Conservation (phyloP, 2,888 invertebrate genomes). For the Ptychoptera contaminata region DNA sequence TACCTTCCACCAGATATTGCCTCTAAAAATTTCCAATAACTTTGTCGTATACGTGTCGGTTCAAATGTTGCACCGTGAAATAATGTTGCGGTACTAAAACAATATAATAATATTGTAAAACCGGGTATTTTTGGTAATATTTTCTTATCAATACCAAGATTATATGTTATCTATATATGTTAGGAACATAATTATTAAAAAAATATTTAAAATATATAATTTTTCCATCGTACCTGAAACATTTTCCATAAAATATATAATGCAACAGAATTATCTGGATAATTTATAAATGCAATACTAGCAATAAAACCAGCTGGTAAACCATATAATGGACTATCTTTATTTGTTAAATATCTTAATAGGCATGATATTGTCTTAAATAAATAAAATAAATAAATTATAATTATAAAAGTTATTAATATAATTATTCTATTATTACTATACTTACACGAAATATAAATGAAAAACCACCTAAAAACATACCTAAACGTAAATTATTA, state of each 20-base stretch:
- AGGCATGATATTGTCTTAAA: constrained; percentile 46
- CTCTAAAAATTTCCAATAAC: constrained; percentile 68
- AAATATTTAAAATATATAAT: not conserved
- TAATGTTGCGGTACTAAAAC: constrained; percentile 57
- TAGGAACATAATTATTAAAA: not conserved
- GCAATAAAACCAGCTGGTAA: constrained; percentile 55
- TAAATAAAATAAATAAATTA: constrained; percentile 4
- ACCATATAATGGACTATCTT: constrained; percentile 45
- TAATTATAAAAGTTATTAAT: too few species aligned
- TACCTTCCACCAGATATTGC: constrained; percentile 55
- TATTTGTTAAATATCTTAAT: constrained; percentile 41
- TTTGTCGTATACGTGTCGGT: constrained; percentile 59
- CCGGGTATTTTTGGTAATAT: constrained; percentile 50
- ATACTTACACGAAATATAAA: constrained; percentile 49
- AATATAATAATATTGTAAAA: constrained; percentile 55
- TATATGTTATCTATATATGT: constrained; percentile 46
- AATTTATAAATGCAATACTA: constrained; percentile 52
- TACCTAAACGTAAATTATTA: constrained; percentile 42
- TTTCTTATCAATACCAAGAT: constrained; percentile 47
- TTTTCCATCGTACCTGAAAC: constrained; percentile 42
- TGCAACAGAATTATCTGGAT: constrained; percentile 63
- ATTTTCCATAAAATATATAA: constrained; percentile 72
- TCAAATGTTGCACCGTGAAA: constrained; percentile 68
- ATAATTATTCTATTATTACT: too few species aligned
- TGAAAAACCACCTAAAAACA: constrained; percentile 53